phyloP scores from a whole-genome alignment of 1,140 invertebrate genomes.

The Orius insidiosus region DNA sequence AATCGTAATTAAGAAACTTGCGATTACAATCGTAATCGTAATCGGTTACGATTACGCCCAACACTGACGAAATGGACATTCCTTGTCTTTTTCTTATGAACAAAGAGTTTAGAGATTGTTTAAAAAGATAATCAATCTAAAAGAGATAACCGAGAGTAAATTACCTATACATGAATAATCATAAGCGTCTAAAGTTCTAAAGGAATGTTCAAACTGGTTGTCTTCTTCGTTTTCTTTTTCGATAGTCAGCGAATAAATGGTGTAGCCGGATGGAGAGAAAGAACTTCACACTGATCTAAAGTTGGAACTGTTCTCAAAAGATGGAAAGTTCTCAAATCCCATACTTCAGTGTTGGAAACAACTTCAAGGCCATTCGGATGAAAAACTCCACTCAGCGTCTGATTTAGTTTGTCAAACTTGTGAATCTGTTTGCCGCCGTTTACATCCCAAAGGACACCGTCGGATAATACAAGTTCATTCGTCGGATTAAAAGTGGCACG shows the following conservation, averaged over 20 bases:
- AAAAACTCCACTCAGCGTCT: conserved; percentile 85
- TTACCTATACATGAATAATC: conserved; percentile 86
- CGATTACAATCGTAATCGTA: no score
- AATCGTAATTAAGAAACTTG: no score
- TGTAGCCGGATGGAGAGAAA: conserved; percentile 49
- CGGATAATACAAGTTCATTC: conserved; percentile 84
- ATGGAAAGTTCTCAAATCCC: conserved; percentile 91
- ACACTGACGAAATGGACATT: no score
- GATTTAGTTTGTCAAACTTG: conserved; percentile 96
- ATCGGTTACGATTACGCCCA: no score
- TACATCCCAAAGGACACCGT: conserved; percentile 94
- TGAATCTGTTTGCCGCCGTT: conserved; percentile 73
- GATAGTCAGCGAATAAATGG: conserved; percentile 42
- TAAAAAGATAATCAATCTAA: no score
- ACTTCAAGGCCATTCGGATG: conserved; percentile 93
- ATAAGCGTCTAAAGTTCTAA: conserved; percentile 82
- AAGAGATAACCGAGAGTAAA: no score
- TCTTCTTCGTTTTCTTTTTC: conserved; percentile 47
- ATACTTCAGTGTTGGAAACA: conserved; percentile 78
- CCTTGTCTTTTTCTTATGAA: no score
- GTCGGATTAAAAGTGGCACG: conserved; percentile 83
- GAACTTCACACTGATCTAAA: conserved; percentile 71
- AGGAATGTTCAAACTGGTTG: conserved; percentile 62
- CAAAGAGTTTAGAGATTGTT: no score
- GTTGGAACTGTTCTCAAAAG: conserved; percentile 82